phyloP scores from a whole-genome alignment of 2,797 vertebrate genomes.

The Microctenopoma steveboyesi region DNA sequence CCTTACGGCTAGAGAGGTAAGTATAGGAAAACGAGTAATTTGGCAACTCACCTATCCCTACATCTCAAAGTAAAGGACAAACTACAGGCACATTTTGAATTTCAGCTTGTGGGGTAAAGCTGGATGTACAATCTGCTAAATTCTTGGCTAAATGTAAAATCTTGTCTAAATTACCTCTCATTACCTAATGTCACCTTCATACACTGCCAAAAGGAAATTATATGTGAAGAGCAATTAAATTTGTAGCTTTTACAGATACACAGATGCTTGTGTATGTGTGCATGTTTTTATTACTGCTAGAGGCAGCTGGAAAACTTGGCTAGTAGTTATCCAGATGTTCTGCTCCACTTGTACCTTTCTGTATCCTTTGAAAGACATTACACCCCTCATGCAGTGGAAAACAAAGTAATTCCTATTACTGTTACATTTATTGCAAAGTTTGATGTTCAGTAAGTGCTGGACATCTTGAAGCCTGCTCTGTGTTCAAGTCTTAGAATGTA shows the following conservation, averaged over 20 bases:
- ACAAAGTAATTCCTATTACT: neutral
- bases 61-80: slow-evolving; percentile 37
- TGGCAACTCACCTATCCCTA: slow-evolving; percentile 45
- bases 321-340: slow-evolving; percentile 47
- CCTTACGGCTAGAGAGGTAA: slow-evolving; percentile 52
- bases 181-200: slow-evolving; percentile 46
- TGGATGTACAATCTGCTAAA: slow-evolving; percentile 46
- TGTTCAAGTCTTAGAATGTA: neutral
- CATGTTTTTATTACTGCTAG: slow-evolving; percentile 35
- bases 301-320: slow-evolving; percentile 35
- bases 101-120: slow-evolving; percentile 47
- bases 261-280: slow-evolving; percentile 19
- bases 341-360: slow-evolving; percentile 16
- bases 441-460: neutral
- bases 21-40: slow-evolving; percentile 55
- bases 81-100: slow-evolving; percentile 25
- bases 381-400: neutral
- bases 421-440: neutral
- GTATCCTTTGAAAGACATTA: neutral
- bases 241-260: slow-evolving; percentile 32
- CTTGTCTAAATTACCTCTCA: slow-evolving; percentile 44
- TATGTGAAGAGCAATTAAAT: slow-evolving; percentile 48
- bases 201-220: slow-evolving; percentile 43
- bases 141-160: slow-evolving; percentile 51
- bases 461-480: neutral